A percentile compares a stretch with the other conserved stretches of the same genome.
Conservation (phyloP, 2,888 invertebrate genomes). For the Euspilapteryx auroguttella region DNA sequence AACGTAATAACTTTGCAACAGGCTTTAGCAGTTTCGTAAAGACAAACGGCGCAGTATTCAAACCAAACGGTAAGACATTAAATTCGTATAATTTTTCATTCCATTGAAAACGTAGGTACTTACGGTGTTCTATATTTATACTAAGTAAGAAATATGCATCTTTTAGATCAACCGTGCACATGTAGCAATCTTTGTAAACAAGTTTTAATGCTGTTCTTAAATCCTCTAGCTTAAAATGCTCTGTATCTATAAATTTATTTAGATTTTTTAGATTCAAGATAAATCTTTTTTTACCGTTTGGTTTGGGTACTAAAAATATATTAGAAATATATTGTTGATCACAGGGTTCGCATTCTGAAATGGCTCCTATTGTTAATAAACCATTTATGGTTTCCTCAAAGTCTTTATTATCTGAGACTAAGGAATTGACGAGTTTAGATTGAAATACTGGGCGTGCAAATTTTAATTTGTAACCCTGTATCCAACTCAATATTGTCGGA, state of each 20-base stretch:
- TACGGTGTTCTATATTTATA: not conserved
- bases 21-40: constrained; percentile 1
- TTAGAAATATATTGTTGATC: constrained; percentile 1
- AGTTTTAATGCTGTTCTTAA: constrained; percentile 1
- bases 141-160: constrained; percentile 2
- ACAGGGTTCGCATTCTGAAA: not conserved
- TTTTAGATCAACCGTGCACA: constrained; percentile 1
- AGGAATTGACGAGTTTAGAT: no score
- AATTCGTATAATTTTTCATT: not conserved
- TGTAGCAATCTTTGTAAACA: not conserved
- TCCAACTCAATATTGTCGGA: no score
- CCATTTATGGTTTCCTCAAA: no score
- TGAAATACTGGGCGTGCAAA: no score
- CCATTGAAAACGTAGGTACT: constrained; percentile 3
- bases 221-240: constrained; percentile 4
- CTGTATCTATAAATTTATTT: not conserved
- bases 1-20: not conserved
- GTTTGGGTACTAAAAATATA: constrained; percentile 1
- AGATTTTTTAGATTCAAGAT: constrained; percentile 2
- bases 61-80: constrained; percentile 1
- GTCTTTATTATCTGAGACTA: no score
- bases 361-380: no score
- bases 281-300: constrained; percentile 2
- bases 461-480: no score
- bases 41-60: not conserved